A percentile compares a stretch with the other conserved stretches of the same genome.
These are phyloP conservation scores for Stenoptilia bipunctidactyla DNA, from an alignment of 2,888 invertebrate species.

Conservation along the genomic window DNA sequence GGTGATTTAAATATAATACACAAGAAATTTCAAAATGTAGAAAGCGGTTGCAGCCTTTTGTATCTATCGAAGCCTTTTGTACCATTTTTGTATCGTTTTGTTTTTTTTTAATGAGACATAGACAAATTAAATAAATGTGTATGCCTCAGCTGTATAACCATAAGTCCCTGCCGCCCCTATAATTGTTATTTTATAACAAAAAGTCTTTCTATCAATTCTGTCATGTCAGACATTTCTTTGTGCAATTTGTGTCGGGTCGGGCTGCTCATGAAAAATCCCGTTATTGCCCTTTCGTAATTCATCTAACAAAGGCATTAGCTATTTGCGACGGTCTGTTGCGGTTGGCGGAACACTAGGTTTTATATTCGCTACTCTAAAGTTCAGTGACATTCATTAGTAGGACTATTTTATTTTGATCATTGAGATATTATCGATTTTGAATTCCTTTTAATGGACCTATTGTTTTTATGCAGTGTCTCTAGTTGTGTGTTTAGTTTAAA, in stretches of 20 bases:
- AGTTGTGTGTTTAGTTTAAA: constrained; percentile 43
- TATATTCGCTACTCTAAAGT: constrained; percentile 20
- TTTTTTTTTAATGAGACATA: too few relatives aligned
- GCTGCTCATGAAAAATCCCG: constrained; percentile 59
- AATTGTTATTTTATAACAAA: too few relatives aligned
- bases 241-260: constrained; percentile 41
- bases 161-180: too few relatives aligned
- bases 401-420: constrained; percentile 40
- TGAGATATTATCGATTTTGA: constrained; percentile 59
- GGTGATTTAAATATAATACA: too few relatives aligned
- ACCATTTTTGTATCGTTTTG: too few relatives aligned
- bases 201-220: too few relatives aligned
- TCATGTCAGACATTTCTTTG: constrained; percentile 40
- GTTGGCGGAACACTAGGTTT: constrained; percentile 17
- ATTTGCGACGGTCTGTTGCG: constrained; percentile 39
- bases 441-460: constrained; percentile 38
- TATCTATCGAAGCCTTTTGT: too few relatives aligned
- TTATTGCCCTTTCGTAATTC: constrained; percentile 63
- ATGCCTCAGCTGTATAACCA: too few relatives aligned
- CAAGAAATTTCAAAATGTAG: too few relatives aligned
- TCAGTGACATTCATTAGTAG: constrained; percentile 36
- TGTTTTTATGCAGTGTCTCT: constrained; percentile 60
- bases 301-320: constrained; percentile 54
- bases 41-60: too few relatives aligned
- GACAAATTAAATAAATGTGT: too few relatives aligned